phyloP scores from a whole-genome alignment of 2,888 invertebrate genomes.

The Chaetogeoica ovagalla region DNA sequence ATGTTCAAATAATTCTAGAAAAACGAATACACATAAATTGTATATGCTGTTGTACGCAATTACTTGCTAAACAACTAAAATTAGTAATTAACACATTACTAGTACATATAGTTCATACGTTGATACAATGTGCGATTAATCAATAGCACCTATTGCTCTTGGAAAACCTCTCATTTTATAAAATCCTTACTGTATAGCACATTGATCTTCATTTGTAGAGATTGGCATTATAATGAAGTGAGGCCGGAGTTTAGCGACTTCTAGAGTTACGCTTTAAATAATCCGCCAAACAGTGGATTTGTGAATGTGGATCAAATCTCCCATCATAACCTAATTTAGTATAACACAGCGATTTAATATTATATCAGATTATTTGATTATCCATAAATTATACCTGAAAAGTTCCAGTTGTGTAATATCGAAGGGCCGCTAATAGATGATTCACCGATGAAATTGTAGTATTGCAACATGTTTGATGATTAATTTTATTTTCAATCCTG shows the following conservation, averaged over 20 bases:
- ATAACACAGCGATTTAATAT: neutral
- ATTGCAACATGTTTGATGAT: neutral
- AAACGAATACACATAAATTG: neutral
- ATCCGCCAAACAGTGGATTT: slow-evolving; percentile 9
- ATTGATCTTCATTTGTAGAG: slow-evolving; percentile 4
- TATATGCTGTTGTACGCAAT: slow-evolving; percentile 3
- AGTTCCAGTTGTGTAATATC: slow-evolving; percentile 9
- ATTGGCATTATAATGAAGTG: slow-evolving; percentile 9
- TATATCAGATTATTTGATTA: slow-evolving; percentile 2
- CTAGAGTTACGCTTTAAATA: slow-evolving; percentile 1
- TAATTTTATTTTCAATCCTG: neutral
- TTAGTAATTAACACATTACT: slow-evolving; percentile 24
- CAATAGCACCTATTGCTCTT: slow-evolving; percentile 12
- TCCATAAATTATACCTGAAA: slow-evolving; percentile 6
- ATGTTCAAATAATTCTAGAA: too few species aligned
- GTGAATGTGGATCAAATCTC: slow-evolving; percentile 12
- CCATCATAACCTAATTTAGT: neutral
- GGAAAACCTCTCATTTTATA: slow-evolving; percentile 23
- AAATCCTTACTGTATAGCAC: slow-evolving; percentile 7
- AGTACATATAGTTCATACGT: slow-evolving; percentile 18
- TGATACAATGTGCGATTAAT: slow-evolving; percentile 13
- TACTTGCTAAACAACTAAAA: slow-evolving; percentile 16
- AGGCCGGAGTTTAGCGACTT: neutral
- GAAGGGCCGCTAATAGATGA: slow-evolving; percentile 5
- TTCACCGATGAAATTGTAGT: neutral